Conservation (phyloP, 2,113 vertebrate species). For the Miniopterus natalensis region DNA sequence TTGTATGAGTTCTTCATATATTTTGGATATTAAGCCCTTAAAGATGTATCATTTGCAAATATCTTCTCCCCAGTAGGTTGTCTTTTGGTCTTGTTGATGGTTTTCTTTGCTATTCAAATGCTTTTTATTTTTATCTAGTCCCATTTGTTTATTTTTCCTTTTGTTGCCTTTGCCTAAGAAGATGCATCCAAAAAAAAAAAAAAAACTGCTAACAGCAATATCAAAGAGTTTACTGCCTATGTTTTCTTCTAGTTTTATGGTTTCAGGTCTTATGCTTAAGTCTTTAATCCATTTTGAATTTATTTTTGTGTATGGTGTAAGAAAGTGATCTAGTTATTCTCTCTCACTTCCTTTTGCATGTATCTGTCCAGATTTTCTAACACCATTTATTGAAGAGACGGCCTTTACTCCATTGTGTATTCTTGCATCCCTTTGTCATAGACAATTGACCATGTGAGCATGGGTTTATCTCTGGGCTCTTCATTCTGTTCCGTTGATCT, state of each 20-base stretch:
- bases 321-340: background rate
- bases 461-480: background rate
- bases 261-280: background rate
- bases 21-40: background rate
- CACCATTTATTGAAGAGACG: background rate
- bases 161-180: background rate
- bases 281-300: background rate
- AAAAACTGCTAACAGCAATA: background rate
- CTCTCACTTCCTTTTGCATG: background rate
- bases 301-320: background rate
- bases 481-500: background rate
- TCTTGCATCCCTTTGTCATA: background rate
- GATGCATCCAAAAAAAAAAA: background rate
- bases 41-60: background rate
- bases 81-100: background rate
- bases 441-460: background rate
- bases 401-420: background rate
- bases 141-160: background rate
- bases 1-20: too few species aligned
- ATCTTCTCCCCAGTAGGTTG: background rate
- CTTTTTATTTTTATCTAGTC: background rate
- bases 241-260: background rate
- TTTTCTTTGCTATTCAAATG: background rate
- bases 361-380: background rate
- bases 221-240: background rate